Evolutionary conservation across 53 echinoderm and acorn worm genomes (phyloP), one percentile per base, ranked within the genome.

Genomic region (Hippasteria phrygiana): DNA sequence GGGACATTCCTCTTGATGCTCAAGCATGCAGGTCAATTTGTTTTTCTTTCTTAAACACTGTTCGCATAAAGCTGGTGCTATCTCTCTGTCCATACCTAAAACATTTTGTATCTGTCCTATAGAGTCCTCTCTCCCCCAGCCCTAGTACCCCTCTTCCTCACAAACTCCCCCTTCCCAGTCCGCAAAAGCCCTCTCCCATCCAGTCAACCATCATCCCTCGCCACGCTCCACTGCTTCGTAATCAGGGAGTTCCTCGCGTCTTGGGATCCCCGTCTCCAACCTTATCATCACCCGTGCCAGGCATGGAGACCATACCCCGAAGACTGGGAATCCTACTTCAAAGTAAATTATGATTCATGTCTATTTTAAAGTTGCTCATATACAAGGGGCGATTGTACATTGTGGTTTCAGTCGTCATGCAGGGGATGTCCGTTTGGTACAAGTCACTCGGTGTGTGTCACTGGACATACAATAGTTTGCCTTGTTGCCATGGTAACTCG

Each of bases 211-310:
- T 33, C 16, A 76, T 50, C 18, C 28, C 33, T 28, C 76, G 76
- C 29, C 20, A 32, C 33, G 76, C 76, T 76, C 34, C 48, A 34
- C 51, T 20, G 53, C 33, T 33, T 31, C 27, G 27, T 76, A 76
- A 76, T 76, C 48, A 69, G 34, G 18, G 47, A 31, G 14, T 76
- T 76, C 76, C 76, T 76, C 53, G 31, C 28, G 76, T 51, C 29
- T 31, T 76, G 76, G 76, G 48, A 76, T 48, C 13, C 18, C 34
- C 16, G 76, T 76, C 76, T 76, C 76, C 76, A 53, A 28, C 5
- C 1, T 47, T 31, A 51, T 53, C 53, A 53, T 18, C 76, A 47
- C 17, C 51, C 50, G 47, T 45, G 0, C 27, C 43, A 43, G 26
- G 75, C 76, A 12, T 46, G 0, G 5, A 22, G 42, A 10, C 45